Base-by-base conservation (phyloP, 2,888 invertebrate species). In the Gandaritis pyraliata region DNA sequence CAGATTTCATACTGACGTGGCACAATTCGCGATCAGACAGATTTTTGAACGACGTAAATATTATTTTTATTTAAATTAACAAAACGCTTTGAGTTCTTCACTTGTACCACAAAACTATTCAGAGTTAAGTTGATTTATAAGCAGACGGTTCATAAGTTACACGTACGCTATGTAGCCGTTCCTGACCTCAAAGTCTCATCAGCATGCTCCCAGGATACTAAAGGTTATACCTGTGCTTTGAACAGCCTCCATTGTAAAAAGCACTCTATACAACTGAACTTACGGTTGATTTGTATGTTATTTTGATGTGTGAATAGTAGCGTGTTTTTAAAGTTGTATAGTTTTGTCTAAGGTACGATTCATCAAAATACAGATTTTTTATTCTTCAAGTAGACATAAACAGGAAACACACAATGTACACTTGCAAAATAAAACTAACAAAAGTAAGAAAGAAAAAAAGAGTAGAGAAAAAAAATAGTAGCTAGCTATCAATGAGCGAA, bases 141-240 rank as follows among this genome's bases (percentile, higher is more conserved):
- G 78, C 80, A 85, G 78, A 78, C 75, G 80, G 81, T 85, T 86
- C 84, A 83, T 85, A 83, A 77, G 80, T 80, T 86, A 72, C 78
- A 77, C 80, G 80, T 81, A 84, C 77, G 75, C 78, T 78, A 80
- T 80, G 77, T 85, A 85, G 84, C 84, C 83, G 82, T 83, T 83
- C 74, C 81, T 85, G 84, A 88, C 86, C 88, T 84, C 83, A 80
- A 76, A 78, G 76, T 78, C 83, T 88, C 85, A 87, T 88, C 85
- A 86, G 76, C 78, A 81, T 82, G 77, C 84, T 80, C 78, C 68
- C 71, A 76, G 75, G 79, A 81, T 75, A 65, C 73, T 68, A 62
- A n/a, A 71, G 54, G 43, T 39, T 7, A 7, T 41, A 29, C 46
- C 33, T 43, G 29, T 38, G 33, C 11, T 50, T 36, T 6, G 2